Conservation (phyloP, 2,797 vertebrate species). For the Syncerus caffer region DNA sequence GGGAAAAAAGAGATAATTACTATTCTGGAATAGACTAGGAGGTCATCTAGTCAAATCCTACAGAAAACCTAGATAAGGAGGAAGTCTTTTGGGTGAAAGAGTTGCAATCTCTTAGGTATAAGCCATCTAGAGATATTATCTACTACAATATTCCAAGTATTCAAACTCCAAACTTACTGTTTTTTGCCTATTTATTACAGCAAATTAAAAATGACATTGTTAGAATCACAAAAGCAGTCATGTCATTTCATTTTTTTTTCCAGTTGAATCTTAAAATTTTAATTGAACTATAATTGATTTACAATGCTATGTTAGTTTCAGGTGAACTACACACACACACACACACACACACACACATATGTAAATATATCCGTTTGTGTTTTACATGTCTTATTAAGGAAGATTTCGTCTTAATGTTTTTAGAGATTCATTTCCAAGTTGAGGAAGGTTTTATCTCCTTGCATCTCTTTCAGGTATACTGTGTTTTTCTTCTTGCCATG, state of each 20-base stretch:
- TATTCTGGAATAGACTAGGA: neutral
- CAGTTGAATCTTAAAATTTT: neutral
- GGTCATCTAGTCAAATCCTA: neutral
- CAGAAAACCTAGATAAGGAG: neutral
- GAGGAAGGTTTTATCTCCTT: neutral
- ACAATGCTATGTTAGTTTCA: neutral
- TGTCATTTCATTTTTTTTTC: neutral
- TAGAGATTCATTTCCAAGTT: neutral
- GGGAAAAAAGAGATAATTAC: constrained; percentile 42
- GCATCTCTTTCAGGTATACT: neutral
- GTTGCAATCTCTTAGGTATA: neutral
- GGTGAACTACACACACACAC: neutral
- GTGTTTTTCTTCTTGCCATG: neutral
- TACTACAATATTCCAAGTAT: neutral
- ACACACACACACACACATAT: neutral
- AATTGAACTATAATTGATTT: neutral
- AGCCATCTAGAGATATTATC: constrained; percentile 15
- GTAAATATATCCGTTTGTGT: neutral
- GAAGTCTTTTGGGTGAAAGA: neutral
- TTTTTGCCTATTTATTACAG: neutral
- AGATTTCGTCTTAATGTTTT: neutral
- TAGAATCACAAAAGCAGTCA: neutral
- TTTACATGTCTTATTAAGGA: neutral
- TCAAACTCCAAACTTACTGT: neutral
- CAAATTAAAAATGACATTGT: neutral